Evolutionary conservation across 2,113 vertebrate genomes (phyloP).

Genomic region (Turdus rufiventris): DNA sequence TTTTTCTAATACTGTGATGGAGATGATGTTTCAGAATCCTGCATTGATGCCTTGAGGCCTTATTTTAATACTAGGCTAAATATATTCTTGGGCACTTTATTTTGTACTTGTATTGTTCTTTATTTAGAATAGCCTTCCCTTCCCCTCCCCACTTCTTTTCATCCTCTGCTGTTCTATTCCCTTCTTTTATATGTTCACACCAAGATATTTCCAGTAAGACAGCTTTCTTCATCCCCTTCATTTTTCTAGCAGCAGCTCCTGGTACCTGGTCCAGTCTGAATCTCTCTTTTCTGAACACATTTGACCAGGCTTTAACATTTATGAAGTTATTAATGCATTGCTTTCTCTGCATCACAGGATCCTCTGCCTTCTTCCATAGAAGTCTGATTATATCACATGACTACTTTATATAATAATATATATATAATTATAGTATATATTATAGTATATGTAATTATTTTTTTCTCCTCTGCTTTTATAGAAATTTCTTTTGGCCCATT

Average conservation of each 20-base stretch:
- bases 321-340: background rate
- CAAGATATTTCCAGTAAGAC: background rate
- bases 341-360: background rate
- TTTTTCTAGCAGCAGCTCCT: background rate
- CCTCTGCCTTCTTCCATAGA: background rate
- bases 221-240: background rate
- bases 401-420: background rate
- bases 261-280: background rate
- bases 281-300: background rate
- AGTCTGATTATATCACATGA: background rate
- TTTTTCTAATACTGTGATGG: background rate
- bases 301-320: background rate
- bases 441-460: background rate
- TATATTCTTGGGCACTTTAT: background rate
- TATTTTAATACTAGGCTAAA: background rate
- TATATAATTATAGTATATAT: background rate
- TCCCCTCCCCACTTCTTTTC: background rate
- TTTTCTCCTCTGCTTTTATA: background rate
- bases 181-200: background rate
- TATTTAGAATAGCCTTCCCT: background rate
- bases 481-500: background rate
- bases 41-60: background rate
- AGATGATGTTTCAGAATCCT: background rate
- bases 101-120: background rate
- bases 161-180: background rate